phyloP scores from a whole-genome alignment of 2,113 vertebrate genomes.

The Ascaphus truei region DNA sequence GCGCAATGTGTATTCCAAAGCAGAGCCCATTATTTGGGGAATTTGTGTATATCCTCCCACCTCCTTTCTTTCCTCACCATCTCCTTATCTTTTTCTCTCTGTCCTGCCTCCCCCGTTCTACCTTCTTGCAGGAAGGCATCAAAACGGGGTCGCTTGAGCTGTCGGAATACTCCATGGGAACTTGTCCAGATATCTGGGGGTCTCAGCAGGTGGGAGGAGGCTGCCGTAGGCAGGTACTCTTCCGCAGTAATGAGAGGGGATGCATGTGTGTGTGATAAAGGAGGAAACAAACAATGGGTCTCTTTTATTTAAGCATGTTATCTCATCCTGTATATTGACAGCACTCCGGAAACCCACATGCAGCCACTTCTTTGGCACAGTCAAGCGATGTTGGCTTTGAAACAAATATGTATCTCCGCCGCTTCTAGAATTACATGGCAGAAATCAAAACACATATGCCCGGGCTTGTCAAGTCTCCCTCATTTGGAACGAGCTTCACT shows the following conservation, averaged over 20 bases:
- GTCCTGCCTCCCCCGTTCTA: slow-evolving; percentile 4
- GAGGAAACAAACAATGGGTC: neutral
- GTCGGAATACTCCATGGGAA: slow-evolving; percentile 47
- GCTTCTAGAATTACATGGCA: neutral
- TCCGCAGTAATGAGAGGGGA: neutral
- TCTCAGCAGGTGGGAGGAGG: neutral
- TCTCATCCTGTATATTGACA: neutral
- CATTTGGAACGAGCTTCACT: slow-evolving; percentile 16
- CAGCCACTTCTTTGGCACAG: neutral
- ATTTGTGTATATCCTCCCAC: slow-evolving; percentile 46
- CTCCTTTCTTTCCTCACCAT: neutral
- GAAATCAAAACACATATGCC: slow-evolving; percentile 36
- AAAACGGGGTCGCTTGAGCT: slow-evolving; percentile 45
- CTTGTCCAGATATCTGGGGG: slow-evolving; percentile 28
- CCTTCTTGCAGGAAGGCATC: slow-evolving; percentile 42
- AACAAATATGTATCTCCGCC: neutral
- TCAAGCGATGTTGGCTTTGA: neutral
- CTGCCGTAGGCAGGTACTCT: neutral
- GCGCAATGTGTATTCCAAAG: neutral
- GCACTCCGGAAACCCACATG: neutral
- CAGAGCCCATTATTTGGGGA: slow-evolving; percentile 40
- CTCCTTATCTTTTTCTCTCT: slow-evolving; percentile 8
- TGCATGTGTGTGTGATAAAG: neutral
- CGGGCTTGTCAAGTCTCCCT: slow-evolving; percentile 14
- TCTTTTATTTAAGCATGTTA: neutral